A percentile compares a stretch with the other conserved stretches of the same genome.
phyloP scores from a whole-genome alignment of 2,888 invertebrate genomes.

The Ecliptopera silaceata region DNA sequence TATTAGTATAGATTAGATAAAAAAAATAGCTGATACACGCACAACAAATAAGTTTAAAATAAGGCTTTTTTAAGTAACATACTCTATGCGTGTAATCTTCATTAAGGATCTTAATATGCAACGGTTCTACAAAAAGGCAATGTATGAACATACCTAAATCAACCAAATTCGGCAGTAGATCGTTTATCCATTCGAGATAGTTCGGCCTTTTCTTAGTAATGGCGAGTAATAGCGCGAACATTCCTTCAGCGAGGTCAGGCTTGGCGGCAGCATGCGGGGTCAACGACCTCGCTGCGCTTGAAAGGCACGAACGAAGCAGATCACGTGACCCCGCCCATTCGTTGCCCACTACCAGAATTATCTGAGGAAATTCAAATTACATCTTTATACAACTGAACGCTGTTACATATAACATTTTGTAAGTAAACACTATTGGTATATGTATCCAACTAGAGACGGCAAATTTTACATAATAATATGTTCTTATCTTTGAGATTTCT shows the following conservation, averaged over 20 bases:
- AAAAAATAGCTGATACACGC: no score
- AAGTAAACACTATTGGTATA: no score
- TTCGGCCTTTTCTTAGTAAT: conserved; percentile 86
- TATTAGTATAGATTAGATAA: no score
- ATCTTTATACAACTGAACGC: not conserved
- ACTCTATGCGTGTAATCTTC: no score
- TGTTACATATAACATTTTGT: no score
- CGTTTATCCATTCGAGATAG: conserved; percentile 62
- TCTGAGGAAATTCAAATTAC: conserved; percentile 15
- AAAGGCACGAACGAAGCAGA: conserved; percentile 54
- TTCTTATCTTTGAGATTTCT: no score
- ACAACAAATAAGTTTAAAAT: no score
- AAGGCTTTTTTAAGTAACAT: no score
- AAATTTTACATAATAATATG: no score
- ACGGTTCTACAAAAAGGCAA: no score
- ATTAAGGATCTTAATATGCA: no score
- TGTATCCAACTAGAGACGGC: no score
- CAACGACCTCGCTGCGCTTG: conserved; percentile 52
- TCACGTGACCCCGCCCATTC: conserved; percentile 57
- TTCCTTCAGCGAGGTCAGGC: conserved; percentile 87
- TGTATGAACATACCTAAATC: conserved; percentile 54
- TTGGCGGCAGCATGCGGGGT: conserved; percentile 84
- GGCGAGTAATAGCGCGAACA: conserved; percentile 85
- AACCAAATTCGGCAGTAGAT: conserved; percentile 58
- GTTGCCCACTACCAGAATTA: conserved; percentile 69